Percentiles rank a stretch among this genome's conserved stretches.
Evolutionary conservation across 1,140 invertebrate species (phyloP).

Genomic region (Neodiprion fabricii): DNA sequence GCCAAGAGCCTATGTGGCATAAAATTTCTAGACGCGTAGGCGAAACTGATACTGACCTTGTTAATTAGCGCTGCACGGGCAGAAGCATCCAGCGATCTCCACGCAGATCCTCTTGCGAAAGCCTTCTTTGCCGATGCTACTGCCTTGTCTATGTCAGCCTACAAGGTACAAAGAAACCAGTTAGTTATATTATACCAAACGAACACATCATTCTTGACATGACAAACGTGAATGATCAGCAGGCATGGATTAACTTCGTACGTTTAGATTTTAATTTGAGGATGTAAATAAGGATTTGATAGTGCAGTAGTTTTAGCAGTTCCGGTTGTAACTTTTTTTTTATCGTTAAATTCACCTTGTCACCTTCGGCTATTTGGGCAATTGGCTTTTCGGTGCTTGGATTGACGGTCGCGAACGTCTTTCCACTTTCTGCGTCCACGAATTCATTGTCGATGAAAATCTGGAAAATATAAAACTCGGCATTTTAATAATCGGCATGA

Average conservation of each 20-base stretch:
- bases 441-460: constrained; percentile 75
- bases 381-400: constrained; percentile 57
- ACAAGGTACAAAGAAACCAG: neutral
- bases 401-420: constrained; percentile 60
- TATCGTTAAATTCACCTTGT: constrained; percentile 38
- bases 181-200: too few species aligned
- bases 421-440: constrained; percentile 61
- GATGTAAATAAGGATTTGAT: too few species aligned
- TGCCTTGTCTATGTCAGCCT: constrained; percentile 77
- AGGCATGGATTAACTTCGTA: too few species aligned
- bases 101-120: constrained; percentile 75
- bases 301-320: neutral
- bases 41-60: constrained; percentile 56
- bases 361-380: constrained; percentile 65
- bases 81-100: constrained; percentile 82
- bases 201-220: too few species aligned
- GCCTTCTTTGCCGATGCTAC: constrained; percentile 78
- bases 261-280: too few species aligned
- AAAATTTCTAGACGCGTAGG: neutral
- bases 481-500: too few species aligned
- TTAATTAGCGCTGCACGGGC: constrained; percentile 70
- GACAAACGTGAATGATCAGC: too few species aligned
- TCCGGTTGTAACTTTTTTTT: neutral
- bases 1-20: neutral
- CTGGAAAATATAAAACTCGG: constrained; percentile 45